Percentiles rank a stretch among this genome's conserved stretches.
Conservation (phyloP, 2,797 vertebrate species). For the Toxotes lorentzi region DNA sequence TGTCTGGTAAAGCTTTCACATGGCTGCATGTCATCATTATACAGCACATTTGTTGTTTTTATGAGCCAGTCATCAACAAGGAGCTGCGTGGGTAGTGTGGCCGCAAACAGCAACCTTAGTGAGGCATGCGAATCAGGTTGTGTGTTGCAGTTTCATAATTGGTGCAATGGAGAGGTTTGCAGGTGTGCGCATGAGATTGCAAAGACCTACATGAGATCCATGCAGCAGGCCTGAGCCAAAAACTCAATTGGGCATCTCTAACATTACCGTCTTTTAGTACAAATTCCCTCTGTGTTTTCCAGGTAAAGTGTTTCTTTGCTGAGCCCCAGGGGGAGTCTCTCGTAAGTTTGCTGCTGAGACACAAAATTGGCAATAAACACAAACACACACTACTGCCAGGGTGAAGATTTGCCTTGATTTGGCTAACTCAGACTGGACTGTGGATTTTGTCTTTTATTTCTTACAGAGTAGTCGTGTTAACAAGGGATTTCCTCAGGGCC, state of each 20-base stretch:
- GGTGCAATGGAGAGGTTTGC: neutral
- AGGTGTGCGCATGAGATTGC: neutral
- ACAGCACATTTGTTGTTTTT: neutral
- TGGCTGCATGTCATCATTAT: neutral
- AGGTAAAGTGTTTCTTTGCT: neutral
- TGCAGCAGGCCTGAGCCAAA: neutral
- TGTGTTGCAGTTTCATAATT: neutral
- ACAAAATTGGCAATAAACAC: neutral
- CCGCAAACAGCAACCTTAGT: neutral
- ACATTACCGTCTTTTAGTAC: neutral
- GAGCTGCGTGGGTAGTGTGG: neutral
- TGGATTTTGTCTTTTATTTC: neutral
- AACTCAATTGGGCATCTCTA: neutral
- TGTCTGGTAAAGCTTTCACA: slow-evolving; percentile 10
- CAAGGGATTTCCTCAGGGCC: neutral
- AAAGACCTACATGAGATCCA: neutral
- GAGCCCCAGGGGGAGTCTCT: neutral
- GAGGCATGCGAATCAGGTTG: neutral
- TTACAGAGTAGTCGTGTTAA: neutral
- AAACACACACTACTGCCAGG: neutral
- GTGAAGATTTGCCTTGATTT: neutral
- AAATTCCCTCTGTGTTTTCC: neutral
- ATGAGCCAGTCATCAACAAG: neutral
- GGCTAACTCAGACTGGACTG: neutral
- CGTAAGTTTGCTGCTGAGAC: neutral